Evolutionary conservation across 2,113 vertebrate genomes (phyloP), one percentile per base, ranked within the genome.

Genomic region (Scomber japonicus): DNA sequence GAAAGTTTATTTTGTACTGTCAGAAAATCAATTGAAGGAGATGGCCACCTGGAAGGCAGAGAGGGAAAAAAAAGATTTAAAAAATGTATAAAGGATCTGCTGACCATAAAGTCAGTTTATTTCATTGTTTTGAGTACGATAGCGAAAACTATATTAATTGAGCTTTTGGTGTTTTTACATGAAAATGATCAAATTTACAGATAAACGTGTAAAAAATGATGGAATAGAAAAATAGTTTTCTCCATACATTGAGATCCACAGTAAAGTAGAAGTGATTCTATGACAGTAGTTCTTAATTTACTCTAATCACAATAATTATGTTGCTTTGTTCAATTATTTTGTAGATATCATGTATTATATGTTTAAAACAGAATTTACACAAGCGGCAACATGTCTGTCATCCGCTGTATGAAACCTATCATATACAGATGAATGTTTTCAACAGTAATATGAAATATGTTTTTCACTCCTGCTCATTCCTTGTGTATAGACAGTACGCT

Each of bases 391-490:
- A 40, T 24, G 12, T 64, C 44, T 24, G 5, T 14, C n/a, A 46
- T 46, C 5, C 14, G 2, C 9, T 21, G 11, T 46, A 21, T 19
- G 19, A 63, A 63, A 14, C 40, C 17, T 31, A 11, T 46, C 40
- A 24, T 10, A 48, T 2, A n/a, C 14, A 17, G 30, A 13, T 21
- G 11, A 44, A 31, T 30, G 24, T 59, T 44, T 17, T 44, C 15
- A 60, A 57, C 30, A 17, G 24, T 11, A 19, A 54, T 13, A 31
- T 44, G 31, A 48, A 56, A 57, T 66, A 55, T 75, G 21, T 66
- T 44, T 66, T 48, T 57, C 21, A n/a, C 40, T 48, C 46, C 72
- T 56, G 72, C 72, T 75, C 40, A 56, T 2, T 57, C 51, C 19
- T 35, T 14, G 14, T 60, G 51, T 75, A 44, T 10, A 27, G 66